Percentiles rank a stretch among this genome's conserved stretches.
These are phyloP conservation scores for Sinocyclocheilus rhinocerous DNA, from an alignment of 2,113 vertebrate genomes.

Conservation along the genomic window DNA sequence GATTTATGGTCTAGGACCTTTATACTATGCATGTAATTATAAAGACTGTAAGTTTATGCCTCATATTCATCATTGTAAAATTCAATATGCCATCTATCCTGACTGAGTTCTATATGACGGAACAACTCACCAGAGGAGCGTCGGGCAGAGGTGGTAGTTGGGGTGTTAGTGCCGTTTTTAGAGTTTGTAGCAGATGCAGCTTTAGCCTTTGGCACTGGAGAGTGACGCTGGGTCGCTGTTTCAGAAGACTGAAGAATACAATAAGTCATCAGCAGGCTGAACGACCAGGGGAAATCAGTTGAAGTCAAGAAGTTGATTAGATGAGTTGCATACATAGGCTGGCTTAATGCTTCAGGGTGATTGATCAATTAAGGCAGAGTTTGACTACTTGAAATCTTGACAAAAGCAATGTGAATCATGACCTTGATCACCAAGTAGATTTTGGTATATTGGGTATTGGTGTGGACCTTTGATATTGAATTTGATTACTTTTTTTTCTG, in stretches of 20 bases:
- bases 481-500: neutral
- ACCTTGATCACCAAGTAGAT: neutral
- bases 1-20: no score
- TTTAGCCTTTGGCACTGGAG: slow-evolving; percentile 77
- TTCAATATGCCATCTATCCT: neutral
- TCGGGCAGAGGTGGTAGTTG: slow-evolving; percentile 55
- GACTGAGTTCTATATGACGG: neutral
- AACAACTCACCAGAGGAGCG: slow-evolving; percentile 61
- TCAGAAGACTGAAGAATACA: slow-evolving; percentile 66
- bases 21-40: neutral
- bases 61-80: neutral
- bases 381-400: neutral
- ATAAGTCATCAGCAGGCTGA: neutral
- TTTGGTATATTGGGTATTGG: neutral
- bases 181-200: slow-evolving; percentile 54
- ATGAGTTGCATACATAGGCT: neutral
- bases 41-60: neutral
- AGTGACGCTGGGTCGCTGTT: slow-evolving; percentile 70
- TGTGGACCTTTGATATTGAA: neutral
- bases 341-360: neutral
- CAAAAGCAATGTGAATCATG: neutral
- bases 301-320: neutral
- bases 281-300: neutral
- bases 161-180: slow-evolving; percentile 70
- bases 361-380: neutral